These are phyloP conservation scores for Exocentrus adspersus DNA, from an alignment of 2,888 invertebrate species.

Conservation along the genomic window DNA sequence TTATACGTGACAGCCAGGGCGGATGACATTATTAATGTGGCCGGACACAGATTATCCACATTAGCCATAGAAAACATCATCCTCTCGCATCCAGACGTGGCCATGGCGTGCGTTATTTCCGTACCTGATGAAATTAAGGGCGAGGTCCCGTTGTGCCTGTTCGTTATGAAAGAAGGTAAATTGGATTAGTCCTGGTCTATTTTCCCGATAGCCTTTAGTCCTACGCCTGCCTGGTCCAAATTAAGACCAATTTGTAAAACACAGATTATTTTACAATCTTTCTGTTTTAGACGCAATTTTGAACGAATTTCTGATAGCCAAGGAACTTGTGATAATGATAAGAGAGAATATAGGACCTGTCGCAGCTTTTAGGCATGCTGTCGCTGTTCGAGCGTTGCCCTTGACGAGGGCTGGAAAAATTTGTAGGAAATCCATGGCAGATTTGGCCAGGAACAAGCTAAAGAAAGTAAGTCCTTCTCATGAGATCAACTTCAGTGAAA, in stretches of 20 bases:
- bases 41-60: slow-evolving; percentile 91
- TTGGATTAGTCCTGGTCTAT: slow-evolving; percentile 3
- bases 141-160: slow-evolving; percentile 88
- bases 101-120: slow-evolving; percentile 89
- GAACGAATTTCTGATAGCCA: slow-evolving; percentile 66
- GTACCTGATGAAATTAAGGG: slow-evolving; percentile 91
- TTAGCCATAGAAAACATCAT: slow-evolving; percentile 91
- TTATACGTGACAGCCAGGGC: slow-evolving; percentile 90
- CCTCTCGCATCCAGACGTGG: slow-evolving; percentile 84
- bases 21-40: slow-evolving; percentile 96
- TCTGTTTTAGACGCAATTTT: slow-evolving; percentile 62
- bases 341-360: slow-evolving; percentile 83
- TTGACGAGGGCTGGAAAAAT: slow-evolving; percentile 88
- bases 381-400: slow-evolving; percentile 83
- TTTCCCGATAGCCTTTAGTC: neutral
- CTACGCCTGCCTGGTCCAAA: neutral
- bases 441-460: slow-evolving; percentile 82
- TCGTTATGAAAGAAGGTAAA: slow-evolving; percentile 76
- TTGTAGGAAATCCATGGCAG: slow-evolving; percentile 83
- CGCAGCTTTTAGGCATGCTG: slow-evolving; percentile 84
- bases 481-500: neutral
- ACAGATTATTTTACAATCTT: too few relatives aligned
- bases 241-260: neutral
- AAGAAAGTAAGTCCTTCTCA: slow-evolving; percentile 71
- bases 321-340: slow-evolving; percentile 70